A percentile compares a stretch with the other conserved stretches of the same genome.
Evolutionary conservation across 2,888 invertebrate genomes (phyloP).

Genomic region (Mamestra brassicae): DNA sequence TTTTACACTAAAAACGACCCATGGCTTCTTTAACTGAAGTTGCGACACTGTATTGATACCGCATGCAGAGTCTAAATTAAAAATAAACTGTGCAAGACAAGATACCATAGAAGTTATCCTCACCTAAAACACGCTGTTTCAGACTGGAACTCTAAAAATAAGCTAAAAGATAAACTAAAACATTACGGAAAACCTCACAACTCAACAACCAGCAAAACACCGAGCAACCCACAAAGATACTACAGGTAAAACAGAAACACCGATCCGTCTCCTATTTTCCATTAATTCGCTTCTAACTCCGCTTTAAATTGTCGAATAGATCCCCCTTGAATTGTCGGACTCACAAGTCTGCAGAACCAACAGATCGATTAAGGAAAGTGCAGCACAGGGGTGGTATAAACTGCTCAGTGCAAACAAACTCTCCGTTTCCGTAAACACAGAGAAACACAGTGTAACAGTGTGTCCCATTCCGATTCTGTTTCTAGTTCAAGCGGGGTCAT

Average conservation of each 20-base stretch:
- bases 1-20: no score
- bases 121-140: no score
- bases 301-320: conserved; percentile 41
- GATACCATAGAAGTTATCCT: no score
- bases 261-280: conserved; percentile 11
- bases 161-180: neutral
- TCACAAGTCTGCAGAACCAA: conserved; percentile 39
- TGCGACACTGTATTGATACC: no score
- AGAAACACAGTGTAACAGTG: conserved; percentile 52
- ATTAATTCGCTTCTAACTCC: conserved; percentile 41
- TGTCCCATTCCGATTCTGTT: conserved; percentile 66
- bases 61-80: no score
- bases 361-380: conserved; percentile 61
- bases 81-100: no score
- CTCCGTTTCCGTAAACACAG: conserved; percentile 43
- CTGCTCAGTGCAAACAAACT: conserved; percentile 43
- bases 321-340: conserved; percentile 31
- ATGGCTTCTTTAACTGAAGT: no score
- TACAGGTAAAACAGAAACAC: conserved; percentile 1
- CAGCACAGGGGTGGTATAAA: conserved; percentile 46
- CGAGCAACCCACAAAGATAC: conserved; percentile 6
- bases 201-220: neutral
- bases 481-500: conserved; percentile 76
- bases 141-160: neutral
- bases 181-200: neutral